These are phyloP conservation scores for Drosophila tropicalis DNA, from an alignment of 1,140 invertebrate species.

Conservation along the genomic window DNA sequence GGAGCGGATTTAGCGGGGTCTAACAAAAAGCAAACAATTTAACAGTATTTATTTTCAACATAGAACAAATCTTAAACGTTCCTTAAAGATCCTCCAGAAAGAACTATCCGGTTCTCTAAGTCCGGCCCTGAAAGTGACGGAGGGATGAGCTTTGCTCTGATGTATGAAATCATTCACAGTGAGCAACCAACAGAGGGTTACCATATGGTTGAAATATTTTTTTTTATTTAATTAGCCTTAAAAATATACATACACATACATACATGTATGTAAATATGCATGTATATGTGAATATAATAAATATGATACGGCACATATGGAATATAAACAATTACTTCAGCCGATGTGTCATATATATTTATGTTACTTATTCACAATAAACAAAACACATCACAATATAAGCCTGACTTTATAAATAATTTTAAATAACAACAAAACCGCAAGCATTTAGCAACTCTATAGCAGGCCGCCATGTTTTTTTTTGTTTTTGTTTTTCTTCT, in stretches of 20 bases:
- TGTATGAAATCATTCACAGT: constrained; percentile 60
- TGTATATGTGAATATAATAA: neutral
- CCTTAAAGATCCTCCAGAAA: too few species aligned
- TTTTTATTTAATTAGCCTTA: constrained; percentile 21
- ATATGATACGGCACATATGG: neutral
- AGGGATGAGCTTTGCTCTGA: constrained; percentile 13
- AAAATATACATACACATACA: constrained; percentile 9
- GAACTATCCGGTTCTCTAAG: too few species aligned
- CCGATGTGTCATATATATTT: constrained; percentile 34
- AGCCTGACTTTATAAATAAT: constrained; percentile 50
- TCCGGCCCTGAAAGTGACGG: too few species aligned
- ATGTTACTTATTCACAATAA: constrained; percentile 29
- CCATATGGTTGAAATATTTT: constrained; percentile 47
- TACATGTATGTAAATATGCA: too few species aligned
- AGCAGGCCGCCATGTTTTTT: constrained; percentile 58
- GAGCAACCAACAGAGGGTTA: constrained; percentile 50
- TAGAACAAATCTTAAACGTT: too few species aligned
- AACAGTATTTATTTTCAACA: too few species aligned
- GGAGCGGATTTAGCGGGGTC: neutral
- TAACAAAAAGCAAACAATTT: too few species aligned
- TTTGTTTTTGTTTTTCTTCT: neutral
- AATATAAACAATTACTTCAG: constrained; percentile 18
- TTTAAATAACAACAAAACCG: constrained; percentile 26
- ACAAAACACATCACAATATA: constrained; percentile 33
- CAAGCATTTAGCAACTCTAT: constrained; percentile 66